Evolutionary conservation across 1,140 invertebrate genomes (phyloP).

Genomic region (Bombus confusus): DNA sequence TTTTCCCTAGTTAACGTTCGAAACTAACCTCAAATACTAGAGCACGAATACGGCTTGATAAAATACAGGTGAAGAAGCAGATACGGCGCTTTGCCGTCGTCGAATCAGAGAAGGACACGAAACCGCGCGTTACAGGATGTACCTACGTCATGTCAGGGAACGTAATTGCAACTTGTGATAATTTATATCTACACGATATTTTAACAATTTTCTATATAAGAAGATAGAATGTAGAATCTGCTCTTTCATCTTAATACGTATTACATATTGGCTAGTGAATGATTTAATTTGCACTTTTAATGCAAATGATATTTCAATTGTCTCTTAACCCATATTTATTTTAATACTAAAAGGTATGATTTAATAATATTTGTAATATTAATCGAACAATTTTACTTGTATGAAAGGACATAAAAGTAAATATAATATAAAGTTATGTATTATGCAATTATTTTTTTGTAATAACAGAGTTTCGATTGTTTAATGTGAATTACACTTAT

Average conservation of each 20-base stretch:
- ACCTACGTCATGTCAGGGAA: not conserved
- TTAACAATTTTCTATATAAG: not conserved
- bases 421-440: not conserved
- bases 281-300: not conserved
- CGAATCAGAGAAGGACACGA: conserved; percentile 73
- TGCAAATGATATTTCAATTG: not conserved
- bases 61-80: conserved; percentile 18
- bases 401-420: not conserved
- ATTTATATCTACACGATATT: not conserved
- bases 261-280: not conserved
- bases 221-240: not conserved
- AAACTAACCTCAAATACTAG: conserved; percentile 32
- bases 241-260: not conserved
- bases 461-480: not conserved
- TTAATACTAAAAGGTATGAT: not conserved
- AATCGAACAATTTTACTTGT: too few species aligned
- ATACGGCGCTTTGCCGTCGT: conserved; percentile 28
- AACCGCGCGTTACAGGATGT: not conserved
- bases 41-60: not conserved
- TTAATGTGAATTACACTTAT: not conserved
- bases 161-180: not conserved
- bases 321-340: not conserved
- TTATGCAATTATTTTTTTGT: not conserved
- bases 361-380: not conserved
- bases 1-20: not conserved